A percentile compares a stretch with the other conserved stretches of the same genome.
Conservation (phyloP, 35 echinoderm and acorn worm genomes). For the Apostichopus parvimensis region DNA sequence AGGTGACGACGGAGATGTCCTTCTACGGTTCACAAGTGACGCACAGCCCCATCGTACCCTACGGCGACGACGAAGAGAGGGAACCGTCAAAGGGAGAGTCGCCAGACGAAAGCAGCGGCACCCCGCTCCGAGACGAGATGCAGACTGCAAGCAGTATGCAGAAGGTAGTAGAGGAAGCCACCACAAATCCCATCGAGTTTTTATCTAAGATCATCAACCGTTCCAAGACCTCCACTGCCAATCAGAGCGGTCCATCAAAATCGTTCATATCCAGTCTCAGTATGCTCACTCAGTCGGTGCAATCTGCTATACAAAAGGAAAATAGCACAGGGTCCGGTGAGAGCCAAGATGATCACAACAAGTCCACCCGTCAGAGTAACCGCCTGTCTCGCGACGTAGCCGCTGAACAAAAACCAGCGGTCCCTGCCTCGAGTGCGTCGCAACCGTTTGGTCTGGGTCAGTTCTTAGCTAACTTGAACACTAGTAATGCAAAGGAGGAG, state of each 20-base stretch:
- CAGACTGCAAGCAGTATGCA: neutral
- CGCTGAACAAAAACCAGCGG: neutral
- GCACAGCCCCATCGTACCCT: constrained; percentile 33
- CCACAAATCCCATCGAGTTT: constrained; percentile 69
- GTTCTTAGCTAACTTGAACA: constrained; percentile 9
- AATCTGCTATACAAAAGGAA: constrained; percentile 41
- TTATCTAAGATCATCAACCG: constrained; percentile 67
- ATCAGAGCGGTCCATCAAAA: neutral
- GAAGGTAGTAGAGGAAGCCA: constrained; percentile 59
- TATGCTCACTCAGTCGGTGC: constrained; percentile 58
- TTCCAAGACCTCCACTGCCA: constrained; percentile 40
- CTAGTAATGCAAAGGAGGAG: neutral
- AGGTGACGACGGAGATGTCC: neutral
- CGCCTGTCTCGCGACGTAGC: neutral
- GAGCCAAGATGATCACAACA: neutral
- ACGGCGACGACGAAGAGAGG: neutral
- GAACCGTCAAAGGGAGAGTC: neutral
- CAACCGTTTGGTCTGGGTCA: constrained; percentile 24
- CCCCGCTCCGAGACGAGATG: constrained; percentile 18
- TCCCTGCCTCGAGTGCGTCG: neutral
- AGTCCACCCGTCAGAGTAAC: too few relatives aligned
- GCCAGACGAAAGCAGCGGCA: constrained; percentile 8
- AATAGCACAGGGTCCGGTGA: neutral
- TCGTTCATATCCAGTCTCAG: constrained; percentile 55
- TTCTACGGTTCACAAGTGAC: neutral